These are phyloP conservation scores for Scaeva pyrastri DNA, from an alignment of 2,888 invertebrate genomes.

Conservation along the genomic window DNA sequence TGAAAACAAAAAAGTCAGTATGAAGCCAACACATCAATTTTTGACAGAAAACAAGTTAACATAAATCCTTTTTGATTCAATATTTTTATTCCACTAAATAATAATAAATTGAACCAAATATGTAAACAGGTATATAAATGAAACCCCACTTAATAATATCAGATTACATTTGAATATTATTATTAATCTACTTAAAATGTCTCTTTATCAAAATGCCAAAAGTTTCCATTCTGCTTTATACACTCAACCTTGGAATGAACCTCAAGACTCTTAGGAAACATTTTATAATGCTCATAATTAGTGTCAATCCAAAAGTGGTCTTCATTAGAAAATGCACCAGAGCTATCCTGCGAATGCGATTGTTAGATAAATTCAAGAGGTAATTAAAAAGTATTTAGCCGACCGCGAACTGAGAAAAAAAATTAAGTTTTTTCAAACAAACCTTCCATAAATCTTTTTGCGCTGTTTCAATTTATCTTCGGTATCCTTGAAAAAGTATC, in stretches of 20 bases:
- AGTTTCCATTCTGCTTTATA: background rate
- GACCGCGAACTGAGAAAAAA: constrained; percentile 37
- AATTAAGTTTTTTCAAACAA: constrained; percentile 69
- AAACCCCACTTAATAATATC: too few relatives aligned
- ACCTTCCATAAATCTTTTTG: constrained; percentile 82
- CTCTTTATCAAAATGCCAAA: background rate
- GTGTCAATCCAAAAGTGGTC: constrained; percentile 81
- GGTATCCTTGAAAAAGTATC: constrained; percentile 88
- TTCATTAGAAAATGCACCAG: constrained; percentile 82
- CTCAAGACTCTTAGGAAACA: constrained; percentile 81
- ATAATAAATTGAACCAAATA: too few relatives aligned
- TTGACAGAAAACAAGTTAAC: too few relatives aligned
- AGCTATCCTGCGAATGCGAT: constrained; percentile 79
- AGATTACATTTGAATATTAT: too few relatives aligned
- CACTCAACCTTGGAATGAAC: constrained; percentile 79
- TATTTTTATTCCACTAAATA: too few relatives aligned
- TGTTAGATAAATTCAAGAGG: constrained; percentile 53
- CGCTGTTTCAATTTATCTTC: constrained; percentile 84
- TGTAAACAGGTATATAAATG: too few relatives aligned
- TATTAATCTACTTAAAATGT: background rate
- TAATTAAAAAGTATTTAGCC: constrained; percentile 81
- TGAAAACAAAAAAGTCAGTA: too few relatives aligned
- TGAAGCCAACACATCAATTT: too few relatives aligned
- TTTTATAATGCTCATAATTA: constrained; percentile 81
- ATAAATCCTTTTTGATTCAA: too few relatives aligned